Conservation (phyloP, 2,113 vertebrate genomes). For the Stigmatopora nigra region DNA sequence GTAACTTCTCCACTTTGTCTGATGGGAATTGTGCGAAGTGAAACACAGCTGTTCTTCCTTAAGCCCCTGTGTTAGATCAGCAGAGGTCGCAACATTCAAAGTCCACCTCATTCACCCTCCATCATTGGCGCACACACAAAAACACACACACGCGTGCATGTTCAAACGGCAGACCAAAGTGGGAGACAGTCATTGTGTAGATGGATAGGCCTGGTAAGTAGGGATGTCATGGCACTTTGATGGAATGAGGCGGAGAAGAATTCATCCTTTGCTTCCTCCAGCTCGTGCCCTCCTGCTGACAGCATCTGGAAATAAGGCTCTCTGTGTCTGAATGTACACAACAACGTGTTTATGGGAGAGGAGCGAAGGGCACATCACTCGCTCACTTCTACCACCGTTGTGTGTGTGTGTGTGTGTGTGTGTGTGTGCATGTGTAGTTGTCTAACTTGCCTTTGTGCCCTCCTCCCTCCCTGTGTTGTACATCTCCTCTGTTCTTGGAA, state of each 20-base stretch:
- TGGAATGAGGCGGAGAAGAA: conserved; percentile 66
- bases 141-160: conserved; percentile 10
- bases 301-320: conserved; percentile 64
- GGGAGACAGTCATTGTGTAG: conserved; percentile 55
- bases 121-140: conserved; percentile 25
- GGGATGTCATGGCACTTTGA: conserved; percentile 64
- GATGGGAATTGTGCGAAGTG: conserved; percentile 15
- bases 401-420: conserved; percentile 8
- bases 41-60: conserved; percentile 17
- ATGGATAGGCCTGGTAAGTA: conserved; percentile 68
- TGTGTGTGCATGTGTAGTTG: conserved; percentile 14
- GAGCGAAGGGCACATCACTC: conserved; percentile 6
- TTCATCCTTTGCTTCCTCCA: conserved; percentile 65
- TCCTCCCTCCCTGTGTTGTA: conserved; percentile 26
- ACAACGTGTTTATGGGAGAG: conserved; percentile 17
- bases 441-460: conserved; percentile 18
- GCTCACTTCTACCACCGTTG: background rate
- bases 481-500: conserved; percentile 35
- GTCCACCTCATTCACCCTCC: conserved; percentile 41
- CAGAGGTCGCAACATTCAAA: conserved; percentile 24
- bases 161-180: conserved; percentile 13
- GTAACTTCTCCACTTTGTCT: conserved; percentile 34
- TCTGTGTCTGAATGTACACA: conserved; percentile 47
- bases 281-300: conserved; percentile 60
- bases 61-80: conserved; percentile 23